These are phyloP conservation scores for Theristicus caerulescens DNA, from an alignment of 2,113 vertebrate species.

Conservation along the genomic window DNA sequence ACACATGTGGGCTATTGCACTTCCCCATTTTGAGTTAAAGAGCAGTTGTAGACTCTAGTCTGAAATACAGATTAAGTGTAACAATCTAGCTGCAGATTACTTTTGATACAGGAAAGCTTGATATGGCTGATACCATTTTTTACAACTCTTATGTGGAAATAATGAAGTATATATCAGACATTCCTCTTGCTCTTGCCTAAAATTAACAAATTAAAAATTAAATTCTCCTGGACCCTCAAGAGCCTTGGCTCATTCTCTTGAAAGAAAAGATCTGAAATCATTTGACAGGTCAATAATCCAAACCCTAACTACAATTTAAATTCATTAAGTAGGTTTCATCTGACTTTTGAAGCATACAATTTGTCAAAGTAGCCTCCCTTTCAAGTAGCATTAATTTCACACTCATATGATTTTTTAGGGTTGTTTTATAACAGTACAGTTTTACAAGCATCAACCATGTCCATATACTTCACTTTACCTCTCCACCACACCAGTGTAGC, in stretches of 20 bases:
- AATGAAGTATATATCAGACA: background rate
- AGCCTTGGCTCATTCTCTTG: background rate
- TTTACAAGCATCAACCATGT: background rate
- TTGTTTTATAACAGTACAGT: background rate
- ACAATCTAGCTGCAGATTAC: background rate
- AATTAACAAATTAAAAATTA: background rate
- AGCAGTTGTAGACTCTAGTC: background rate
- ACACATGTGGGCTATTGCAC: background rate
- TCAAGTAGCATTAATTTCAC: background rate
- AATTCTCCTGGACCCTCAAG: background rate
- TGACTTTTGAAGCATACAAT: background rate
- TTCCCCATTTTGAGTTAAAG: background rate
- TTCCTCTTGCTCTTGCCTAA: background rate
- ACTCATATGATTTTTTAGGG: background rate
- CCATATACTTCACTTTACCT: background rate
- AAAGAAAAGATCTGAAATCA: background rate
- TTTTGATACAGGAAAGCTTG: background rate
- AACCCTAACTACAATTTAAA: background rate
- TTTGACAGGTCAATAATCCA: background rate
- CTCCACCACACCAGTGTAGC: background rate
- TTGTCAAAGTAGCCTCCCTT: background rate
- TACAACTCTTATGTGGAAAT: background rate
- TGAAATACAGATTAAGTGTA: background rate
- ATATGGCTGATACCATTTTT: background rate
- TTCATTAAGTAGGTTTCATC: background rate